Base-by-base conservation (phyloP, 1,140 invertebrate genomes). In the Euura lappo region DNA sequence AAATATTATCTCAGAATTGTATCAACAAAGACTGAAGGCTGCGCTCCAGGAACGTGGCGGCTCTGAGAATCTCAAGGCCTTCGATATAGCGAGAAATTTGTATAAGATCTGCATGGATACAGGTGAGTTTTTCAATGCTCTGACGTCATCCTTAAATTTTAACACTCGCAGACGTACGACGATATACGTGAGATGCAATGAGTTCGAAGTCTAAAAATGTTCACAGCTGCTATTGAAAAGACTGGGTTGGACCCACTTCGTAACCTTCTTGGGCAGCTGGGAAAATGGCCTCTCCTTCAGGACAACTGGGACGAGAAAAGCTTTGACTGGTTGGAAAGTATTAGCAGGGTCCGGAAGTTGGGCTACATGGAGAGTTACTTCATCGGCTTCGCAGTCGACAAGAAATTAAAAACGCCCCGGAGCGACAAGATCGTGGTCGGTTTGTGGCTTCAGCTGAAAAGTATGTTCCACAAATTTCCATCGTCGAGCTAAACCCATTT, bases 301-400 rank as follows among this genome's bases (percentile, higher is more conserved):
- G 89, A 93, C 4, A 78, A 78, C 1, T 98, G 96, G 96, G 89
- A 93, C 72, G 89, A 90, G 0, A 91, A 90, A 28, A 83, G 89
- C 2, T 97, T 94, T 85, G 90, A 92, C 66, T 98, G 96, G 96
- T 93, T 92, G 79, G 89, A 95, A 74, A 93, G 93, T 7, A 92
- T 97, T 4, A 96, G 94, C 87, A 93, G 91, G 71, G 97, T 96
- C 87, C 89, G 94, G 28, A 87, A 88, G 68, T 85, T 90, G 4
- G 97, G 97, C 4, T 97, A 95, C 82, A 95, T 94, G 5, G 93
- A 96, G 64, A 95, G 97, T 84, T 97, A 98, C 81, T 93, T 98
- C 80, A 90, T 99, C n/a, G 95, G 97, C 80, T 96, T 98, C 77
- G 96, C 94, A 46, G 93, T 98, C 71, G 92, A 93, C 3, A 93